Conservation (phyloP, 2,888 invertebrate species). For the Ichneumon xanthorius region DNA sequence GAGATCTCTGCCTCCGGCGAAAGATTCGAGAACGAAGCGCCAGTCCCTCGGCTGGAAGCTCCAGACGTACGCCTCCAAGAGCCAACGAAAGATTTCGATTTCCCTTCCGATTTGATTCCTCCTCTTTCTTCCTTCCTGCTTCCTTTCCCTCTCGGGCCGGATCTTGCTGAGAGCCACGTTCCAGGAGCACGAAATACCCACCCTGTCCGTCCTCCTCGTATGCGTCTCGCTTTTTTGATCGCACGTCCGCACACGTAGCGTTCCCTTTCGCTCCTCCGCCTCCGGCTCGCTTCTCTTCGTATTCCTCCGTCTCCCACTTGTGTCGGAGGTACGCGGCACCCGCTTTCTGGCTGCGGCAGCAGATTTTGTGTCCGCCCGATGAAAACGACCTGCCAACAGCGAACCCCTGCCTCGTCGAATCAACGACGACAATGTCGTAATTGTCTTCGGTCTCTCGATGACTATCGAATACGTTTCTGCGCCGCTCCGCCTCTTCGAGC, state of each 20-base stretch:
- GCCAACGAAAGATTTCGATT: conserved; percentile 66
- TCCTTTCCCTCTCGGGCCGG: conserved; percentile 40
- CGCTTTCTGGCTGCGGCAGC: conserved; percentile 49
- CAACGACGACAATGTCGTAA: conserved; percentile 14
- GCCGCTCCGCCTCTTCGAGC: conserved; percentile 19
- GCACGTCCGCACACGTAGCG: conserved; percentile 4
- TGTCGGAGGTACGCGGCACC: conserved; percentile 10
- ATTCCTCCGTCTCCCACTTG: conserved; percentile 50
- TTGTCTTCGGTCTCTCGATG: neutral
- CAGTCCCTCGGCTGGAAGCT: conserved; percentile 73
- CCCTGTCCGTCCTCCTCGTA: conserved; percentile 27
- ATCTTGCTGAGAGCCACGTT: conserved; percentile 32
- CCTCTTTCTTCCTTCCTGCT: conserved; percentile 14
- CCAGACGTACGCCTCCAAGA: conserved; percentile 63
- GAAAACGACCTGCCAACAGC: conserved; percentile 38
- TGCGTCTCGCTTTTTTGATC: conserved; percentile 19
- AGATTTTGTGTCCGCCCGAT: conserved; percentile 42
- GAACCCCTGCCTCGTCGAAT: conserved; percentile 51
- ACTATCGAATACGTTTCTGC: neutral
- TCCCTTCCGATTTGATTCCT: conserved; percentile 36
- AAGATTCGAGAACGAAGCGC: conserved; percentile 54
- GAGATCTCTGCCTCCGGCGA: conserved; percentile 48
- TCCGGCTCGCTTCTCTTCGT: conserved; percentile 31
- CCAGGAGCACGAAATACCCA: conserved; percentile 30
- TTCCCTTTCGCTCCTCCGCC: conserved; percentile 14